Base-by-base conservation (phyloP, 1,140 invertebrate species). In the Oncopodura yosiiana region DNA sequence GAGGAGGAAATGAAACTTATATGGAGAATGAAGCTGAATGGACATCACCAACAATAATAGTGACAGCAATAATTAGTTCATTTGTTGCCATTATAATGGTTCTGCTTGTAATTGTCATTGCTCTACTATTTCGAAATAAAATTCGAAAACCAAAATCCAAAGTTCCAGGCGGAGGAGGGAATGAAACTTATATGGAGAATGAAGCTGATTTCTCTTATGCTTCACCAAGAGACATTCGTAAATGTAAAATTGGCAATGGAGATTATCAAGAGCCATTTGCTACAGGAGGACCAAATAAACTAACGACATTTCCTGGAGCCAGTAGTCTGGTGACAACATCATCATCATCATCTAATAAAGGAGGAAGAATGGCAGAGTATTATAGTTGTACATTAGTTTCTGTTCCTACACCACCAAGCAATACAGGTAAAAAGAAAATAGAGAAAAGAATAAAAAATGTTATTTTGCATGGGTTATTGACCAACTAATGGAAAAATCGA, bases 301-400 rank as follows among this genome's bases (percentile, higher is more conserved):
- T 58, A n/a, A 50, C 49, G 19, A 53, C 39, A 24, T 64, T 64
- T 41, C 58, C 62, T 12, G 53, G 8, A n/a, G 32, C 8, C 8
- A 34, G n/a, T n/a, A n/a, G 32, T 14, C 24, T 14, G 43, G 59
- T 23, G 50, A 34, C 8, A 43, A 49, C 43, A 44, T 27, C 23
- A 46, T 32, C 39, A 52, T 43, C 19, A 32, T 50, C 8, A 38
- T 37, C 26, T 24, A 19, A 36, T 14, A 53, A 48, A 3, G 37
- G 45, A 29, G 49, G 46, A 4, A 58, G 58, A 43, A 64, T 64
- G 62, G 62, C 56, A 12, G 62, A 63, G 21, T 63, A 63, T 37
- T 63, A 63, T 58, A 60, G 55, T 44, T 63, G 58, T 32, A 61
- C 62, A 16, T 44, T 63, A 16, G 58, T 63, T 30, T 58, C 60